These are phyloP conservation scores for Lysiphlebus fabarum DNA, from an alignment of 1,140 invertebrate genomes.

Conservation along the genomic window DNA sequence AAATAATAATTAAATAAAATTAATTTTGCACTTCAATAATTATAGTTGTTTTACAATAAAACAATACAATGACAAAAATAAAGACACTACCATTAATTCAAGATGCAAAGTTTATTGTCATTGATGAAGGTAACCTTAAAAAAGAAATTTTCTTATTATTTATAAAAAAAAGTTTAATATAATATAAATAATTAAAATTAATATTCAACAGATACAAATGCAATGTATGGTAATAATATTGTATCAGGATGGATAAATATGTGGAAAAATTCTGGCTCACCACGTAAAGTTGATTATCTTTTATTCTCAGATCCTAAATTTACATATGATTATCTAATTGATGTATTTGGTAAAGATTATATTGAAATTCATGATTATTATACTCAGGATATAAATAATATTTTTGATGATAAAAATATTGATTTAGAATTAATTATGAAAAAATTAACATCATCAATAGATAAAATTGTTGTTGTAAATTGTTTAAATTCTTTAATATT, in stretches of 20 bases:
- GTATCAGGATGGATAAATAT: constrained; percentile 45
- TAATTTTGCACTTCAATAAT: too few relatives aligned
- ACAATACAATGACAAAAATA: constrained; percentile 17
- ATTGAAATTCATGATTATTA: constrained; percentile 45
- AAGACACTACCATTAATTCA: constrained; percentile 32
- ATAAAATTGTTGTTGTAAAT: constrained; percentile 41
- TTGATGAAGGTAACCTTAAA: constrained; percentile 40
- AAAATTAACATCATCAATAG: constrained; percentile 19
- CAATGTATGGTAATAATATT: constrained; percentile 33
- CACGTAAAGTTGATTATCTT: constrained; percentile 32
- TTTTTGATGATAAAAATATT: constrained; percentile 29
- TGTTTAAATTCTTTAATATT: constrained; percentile 45
- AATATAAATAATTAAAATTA: background rate
- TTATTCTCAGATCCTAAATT: constrained; percentile 39
- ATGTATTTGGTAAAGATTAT: constrained; percentile 30
- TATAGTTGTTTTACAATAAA: too few relatives aligned
- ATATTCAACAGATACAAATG: constrained; percentile 32
- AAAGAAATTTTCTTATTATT: background rate
- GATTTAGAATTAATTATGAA: constrained; percentile 32
- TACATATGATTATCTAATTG: constrained; percentile 28
- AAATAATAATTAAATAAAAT: too few relatives aligned
- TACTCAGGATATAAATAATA: constrained; percentile 29
- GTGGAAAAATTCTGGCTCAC: constrained; percentile 31
- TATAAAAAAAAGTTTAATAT: background rate
- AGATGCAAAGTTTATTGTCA: constrained; percentile 36